Evolutionary conservation across 2,113 vertebrate genomes (phyloP), one percentile per base, ranked within the genome.

Genomic region (Castor canadensis): DNA sequence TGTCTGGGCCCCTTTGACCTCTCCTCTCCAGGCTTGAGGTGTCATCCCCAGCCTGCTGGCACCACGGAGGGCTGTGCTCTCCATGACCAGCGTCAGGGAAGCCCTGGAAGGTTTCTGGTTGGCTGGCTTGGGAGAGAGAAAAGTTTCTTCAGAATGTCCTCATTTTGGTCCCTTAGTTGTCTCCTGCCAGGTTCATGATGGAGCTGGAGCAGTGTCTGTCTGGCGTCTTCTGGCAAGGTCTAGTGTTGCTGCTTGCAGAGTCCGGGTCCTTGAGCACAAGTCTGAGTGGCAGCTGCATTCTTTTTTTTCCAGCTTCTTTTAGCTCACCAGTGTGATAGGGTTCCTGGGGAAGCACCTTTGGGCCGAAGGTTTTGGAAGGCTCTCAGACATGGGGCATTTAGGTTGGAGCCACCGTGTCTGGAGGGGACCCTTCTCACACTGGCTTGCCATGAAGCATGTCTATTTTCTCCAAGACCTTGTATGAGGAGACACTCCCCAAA

Each of bases 101-200:
- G 45, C 20, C 22, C 0, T 0, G 64, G 32, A 73, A 19, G 22
- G 24, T 26, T 64, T 58, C 85, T 24, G 54, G 60, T 6, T 28
- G 17, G 20, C 20, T 6, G 40, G 52, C 54, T 87, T 73, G 20
- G 81, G 88, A 77, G 80, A 91, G 76, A 75, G 32, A 54, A 49
- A 38, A 67, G 95, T 47, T 13, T 58, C 88, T 67, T 35, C 5
- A 49, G 71, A 28, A 24, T 49, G 58, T 80, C 80, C 91, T 82
- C n/a, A 82, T 60, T 40, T 88, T 95, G 88, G 71, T 76, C 95
- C 80, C 62, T 94, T 52, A 2, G 40, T 92, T 47, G 8, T 38
- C 35, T 19, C 81, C 54, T 13, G 56, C 60, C 75, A 0, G 0
- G 5, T 64, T 3, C 17, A 72, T 5, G 64, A 10, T 2, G 1